Conservation (phyloP, 1,140 invertebrate genomes). For the Drosophila jambulina region DNA sequence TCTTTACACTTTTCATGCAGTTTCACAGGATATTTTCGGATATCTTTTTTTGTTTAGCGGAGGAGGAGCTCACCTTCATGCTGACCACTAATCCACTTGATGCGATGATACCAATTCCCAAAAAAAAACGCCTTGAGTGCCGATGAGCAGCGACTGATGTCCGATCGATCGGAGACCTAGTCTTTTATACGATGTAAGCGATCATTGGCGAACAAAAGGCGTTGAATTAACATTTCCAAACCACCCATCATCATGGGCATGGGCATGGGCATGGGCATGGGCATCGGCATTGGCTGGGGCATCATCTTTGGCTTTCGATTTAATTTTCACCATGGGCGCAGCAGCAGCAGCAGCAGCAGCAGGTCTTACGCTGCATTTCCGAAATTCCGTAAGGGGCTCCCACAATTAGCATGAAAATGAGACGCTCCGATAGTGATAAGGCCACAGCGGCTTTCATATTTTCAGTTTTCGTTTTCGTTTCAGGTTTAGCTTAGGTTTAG, state of each 20-base stretch:
- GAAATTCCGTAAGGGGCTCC: constrained; percentile 71
- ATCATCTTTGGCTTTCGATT: constrained; percentile 38
- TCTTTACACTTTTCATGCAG: neutral
- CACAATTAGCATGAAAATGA: constrained; percentile 77
- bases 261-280: constrained; percentile 1
- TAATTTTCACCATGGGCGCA: constrained; percentile 55
- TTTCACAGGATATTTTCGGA: constrained; percentile 6
- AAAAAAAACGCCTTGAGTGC: constrained; percentile 55
- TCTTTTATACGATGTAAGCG: constrained; percentile 69
- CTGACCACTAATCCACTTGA: constrained; percentile 69
- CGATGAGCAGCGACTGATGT: constrained; percentile 70
- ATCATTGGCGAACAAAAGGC: constrained; percentile 53
- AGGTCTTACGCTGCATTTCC: constrained; percentile 67
- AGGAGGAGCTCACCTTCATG: constrained; percentile 68
- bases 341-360: constrained; percentile 15
- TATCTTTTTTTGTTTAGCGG: neutral
- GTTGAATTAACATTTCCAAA: constrained; percentile 76
- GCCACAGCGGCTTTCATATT: constrained; percentile 39
- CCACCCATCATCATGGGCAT: constrained; percentile 15
- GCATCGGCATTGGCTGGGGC: neutral
- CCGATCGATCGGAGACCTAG: constrained; percentile 21
- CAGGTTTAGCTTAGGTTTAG: neutral
- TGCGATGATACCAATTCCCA: constrained; percentile 44
- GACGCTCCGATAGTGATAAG: constrained; percentile 48
- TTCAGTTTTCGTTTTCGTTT: constrained; percentile 21